Conservation (phyloP, 2,888 invertebrate species). For the Bugula neritina region DNA sequence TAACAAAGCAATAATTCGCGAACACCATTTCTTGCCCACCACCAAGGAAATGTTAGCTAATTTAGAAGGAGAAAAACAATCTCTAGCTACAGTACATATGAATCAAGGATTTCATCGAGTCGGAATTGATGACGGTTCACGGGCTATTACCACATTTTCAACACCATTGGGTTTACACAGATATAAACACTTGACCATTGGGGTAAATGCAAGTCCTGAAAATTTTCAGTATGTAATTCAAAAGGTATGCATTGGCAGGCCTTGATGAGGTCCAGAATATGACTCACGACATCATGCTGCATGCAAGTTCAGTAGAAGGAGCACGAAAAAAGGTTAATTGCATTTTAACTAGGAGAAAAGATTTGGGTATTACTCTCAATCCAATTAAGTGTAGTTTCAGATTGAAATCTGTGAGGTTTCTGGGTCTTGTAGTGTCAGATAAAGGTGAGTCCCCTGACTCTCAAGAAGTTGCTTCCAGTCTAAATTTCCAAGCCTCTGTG, state of each 20-base stretch:
- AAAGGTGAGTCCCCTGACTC: neutral
- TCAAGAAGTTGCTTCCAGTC: neutral
- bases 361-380: neutral
- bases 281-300: neutral
- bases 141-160: slow-evolving; percentile 20
- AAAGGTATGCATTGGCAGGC: neutral
- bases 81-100: neutral
- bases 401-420: neutral
- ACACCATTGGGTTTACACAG: neutral
- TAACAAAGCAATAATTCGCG: neutral
- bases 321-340: neutral
- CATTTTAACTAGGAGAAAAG: neutral
- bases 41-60: neutral
- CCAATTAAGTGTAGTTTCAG: neutral
- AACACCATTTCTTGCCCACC: neutral
- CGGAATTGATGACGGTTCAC: neutral
- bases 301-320: neutral
- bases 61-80: slow-evolving; percentile 12
- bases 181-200: slow-evolving; percentile 4
- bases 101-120: neutral
- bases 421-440: slow-evolving; percentile 1
- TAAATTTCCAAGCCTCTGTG: neutral
- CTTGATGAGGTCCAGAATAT: neutral
- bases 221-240: neutral
- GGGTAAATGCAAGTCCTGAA: slow-evolving; percentile 2